Percentiles rank a stretch among this genome's conserved stretches.
Evolutionary conservation across 2,888 invertebrate genomes (phyloP).

Genomic region (Metellina segmentata): DNA sequence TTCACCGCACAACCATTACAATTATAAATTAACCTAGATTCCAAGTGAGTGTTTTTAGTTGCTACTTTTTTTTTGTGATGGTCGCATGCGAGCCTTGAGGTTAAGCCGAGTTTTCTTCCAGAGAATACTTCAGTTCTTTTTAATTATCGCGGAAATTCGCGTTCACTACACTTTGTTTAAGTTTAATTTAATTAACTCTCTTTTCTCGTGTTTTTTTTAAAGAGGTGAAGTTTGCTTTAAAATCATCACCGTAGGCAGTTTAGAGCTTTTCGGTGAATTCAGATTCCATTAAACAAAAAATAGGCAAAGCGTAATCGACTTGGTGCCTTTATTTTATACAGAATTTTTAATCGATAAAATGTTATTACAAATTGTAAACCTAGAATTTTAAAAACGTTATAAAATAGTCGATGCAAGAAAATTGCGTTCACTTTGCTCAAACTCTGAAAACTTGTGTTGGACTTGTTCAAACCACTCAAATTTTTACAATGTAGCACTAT

Average conservation of each 20-base stretch:
- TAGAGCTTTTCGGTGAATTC: background rate
- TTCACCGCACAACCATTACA: conserved; percentile 42
- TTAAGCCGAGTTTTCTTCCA: background rate
- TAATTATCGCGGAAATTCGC: conserved; percentile 50
- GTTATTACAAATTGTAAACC: too few species aligned
- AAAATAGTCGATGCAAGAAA: too few species aligned
- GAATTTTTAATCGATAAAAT: too few species aligned
- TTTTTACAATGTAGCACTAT: too few species aligned
- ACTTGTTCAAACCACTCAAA: too few species aligned
- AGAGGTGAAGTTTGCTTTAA: background rate
- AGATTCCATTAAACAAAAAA: background rate
- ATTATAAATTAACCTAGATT: conserved; percentile 63
- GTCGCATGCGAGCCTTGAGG: background rate
- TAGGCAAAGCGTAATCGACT: too few species aligned
- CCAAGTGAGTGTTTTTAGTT: background rate
- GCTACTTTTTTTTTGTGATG: background rate
- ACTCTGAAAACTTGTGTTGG: too few species aligned
- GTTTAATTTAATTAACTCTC: conserved; percentile 23
- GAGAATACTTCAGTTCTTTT: conserved; percentile 5
- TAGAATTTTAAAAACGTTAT: too few species aligned
- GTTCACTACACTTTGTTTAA: conserved; percentile 12
- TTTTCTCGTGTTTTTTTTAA: background rate
- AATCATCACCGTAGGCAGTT: background rate
- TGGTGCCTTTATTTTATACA: too few species aligned
- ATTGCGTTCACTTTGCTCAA: too few species aligned